Base-by-base conservation (phyloP, 2,888 invertebrate genomes). In the Drosophila peninsularis region DNA sequence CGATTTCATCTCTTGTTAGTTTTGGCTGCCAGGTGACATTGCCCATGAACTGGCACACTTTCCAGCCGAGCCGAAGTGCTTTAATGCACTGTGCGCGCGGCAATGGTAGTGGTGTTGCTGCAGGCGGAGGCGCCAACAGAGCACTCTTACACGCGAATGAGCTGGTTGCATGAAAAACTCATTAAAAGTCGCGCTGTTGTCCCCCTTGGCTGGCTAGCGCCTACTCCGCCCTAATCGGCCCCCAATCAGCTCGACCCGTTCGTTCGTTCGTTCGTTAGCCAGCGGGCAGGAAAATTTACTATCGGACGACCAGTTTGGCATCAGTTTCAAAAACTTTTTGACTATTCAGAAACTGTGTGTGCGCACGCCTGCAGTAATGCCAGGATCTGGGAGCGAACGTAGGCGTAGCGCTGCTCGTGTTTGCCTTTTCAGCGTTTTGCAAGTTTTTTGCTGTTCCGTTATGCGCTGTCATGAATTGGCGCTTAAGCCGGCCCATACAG, bases 391-490 rank as follows among this genome's bases (percentile, higher is more conserved):
- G 60, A 37, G 47, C 27, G 47, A 41, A 42, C 27, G 47, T 50
- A 44, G 74, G 60, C 64, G 62, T 64, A 17, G 27, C 17, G 11
- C 11, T 11, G 30, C 58, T 70, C 53, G 61, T 42, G 36, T 14
- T 19, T 10, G 32, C 37, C 47, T 62, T 70, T 61, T 52, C 37
- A 36, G 17, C 30, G n/a, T n/a, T 30, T 44, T 37, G 32, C 42
- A 39, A 17, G 30, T 37, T 56, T 30, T 56, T 66, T 69, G n/a
- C 97, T 95, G 74, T 95, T 94, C 81, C 67, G 57, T 37, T 65
- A 54, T 54, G 61, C 71, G 47, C 80, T 71, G 80, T 62, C 82
- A 78, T 74, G 67, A 84, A 78, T 82, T 71, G 88, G 70, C 75
- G 71, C 68, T 78, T 52, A 77, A 62, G 61, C 56, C 41, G 24